Evolutionary conservation across 1,140 invertebrate genomes (phyloP), one percentile per base, ranked within the genome.

Genomic region (Diabrotica virgifera): DNA sequence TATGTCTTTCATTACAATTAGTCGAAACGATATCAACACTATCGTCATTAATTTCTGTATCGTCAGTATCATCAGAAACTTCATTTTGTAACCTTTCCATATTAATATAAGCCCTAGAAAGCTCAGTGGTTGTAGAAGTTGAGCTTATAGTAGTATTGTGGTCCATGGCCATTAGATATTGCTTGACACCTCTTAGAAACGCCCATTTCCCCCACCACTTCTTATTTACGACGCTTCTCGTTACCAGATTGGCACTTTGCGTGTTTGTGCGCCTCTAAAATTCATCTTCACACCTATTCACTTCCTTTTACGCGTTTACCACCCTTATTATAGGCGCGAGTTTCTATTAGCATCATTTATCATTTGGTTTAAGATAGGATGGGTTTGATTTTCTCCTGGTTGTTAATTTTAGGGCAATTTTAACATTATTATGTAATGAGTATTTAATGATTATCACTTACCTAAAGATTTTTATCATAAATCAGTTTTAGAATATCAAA

Each of bases 201-300:
- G 46, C 12, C 60, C 60, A 14, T 14, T 46, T 62, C 38, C 60
- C 37, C 60, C 60, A 24, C 52, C 14, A 36, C n/a, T 12, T 12
- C 11, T 38, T 12, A 40, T 37, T 6, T 54, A 12, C 13, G 24
- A 54, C 60, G 13, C 54, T 12, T 50, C 51, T 46, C 60, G 13
- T 35, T 37, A 13, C 46, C 36, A 62, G 60, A 62, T 62, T 62
- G 60, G 60, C 60, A 62, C 60, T 62, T 62, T 40, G 60, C 60
- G 60, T 62, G 60, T 54, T 50, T 62, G 52, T 62, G 51, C 52
- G 51, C 35, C 52, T 62, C 51, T 62, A 53, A 54, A 62, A 62
- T 62, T 52, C 60, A 62, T 62, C 60, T 62, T 62, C 60, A 53
- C 60, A 62, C 60, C 60, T 62, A 54, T 62, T 62, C 60, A 54